Conservation (phyloP, 2,113 vertebrate genomes). For the Gavialis gangeticus region DNA sequence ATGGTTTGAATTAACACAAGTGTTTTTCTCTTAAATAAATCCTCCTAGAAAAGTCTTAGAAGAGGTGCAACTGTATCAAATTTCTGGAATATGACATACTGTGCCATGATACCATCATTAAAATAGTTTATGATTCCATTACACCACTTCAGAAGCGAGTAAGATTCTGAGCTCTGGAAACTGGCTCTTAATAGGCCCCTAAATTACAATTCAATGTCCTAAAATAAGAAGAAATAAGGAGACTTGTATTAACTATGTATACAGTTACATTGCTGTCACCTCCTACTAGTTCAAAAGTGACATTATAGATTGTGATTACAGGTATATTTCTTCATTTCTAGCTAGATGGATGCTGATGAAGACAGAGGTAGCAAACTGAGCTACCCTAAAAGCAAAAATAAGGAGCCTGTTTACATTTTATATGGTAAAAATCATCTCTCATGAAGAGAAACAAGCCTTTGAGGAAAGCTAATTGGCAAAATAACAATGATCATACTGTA, state of each 20-base stretch:
- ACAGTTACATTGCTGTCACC: not conserved
- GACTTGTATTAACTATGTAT: not conserved
- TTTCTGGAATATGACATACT: not conserved
- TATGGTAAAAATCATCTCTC: not conserved
- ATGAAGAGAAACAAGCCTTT: not conserved
- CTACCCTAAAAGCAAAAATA: not conserved
- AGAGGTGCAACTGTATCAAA: not conserved
- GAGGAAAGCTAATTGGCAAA: not conserved
- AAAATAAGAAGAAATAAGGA: slow-evolving; percentile 27
- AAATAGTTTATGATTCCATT: slow-evolving; percentile 5
- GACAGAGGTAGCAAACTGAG: not conserved
- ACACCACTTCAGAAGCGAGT: not conserved
- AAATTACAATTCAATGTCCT: slow-evolving; percentile 21
- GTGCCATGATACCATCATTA: not conserved
- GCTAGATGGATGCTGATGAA: not conserved
- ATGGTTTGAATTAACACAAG: not conserved
- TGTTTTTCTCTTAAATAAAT: not conserved
- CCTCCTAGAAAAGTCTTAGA: not conserved
- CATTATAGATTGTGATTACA: not conserved
- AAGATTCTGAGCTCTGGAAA: not conserved
- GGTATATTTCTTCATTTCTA: not conserved
- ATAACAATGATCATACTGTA: not conserved
- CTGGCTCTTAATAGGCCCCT: not conserved
- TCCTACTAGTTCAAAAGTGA: accelerated
- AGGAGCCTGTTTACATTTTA: not conserved